Percentiles rank a stretch among this genome's conserved stretches.
phyloP scores from a whole-genome alignment of 2,888 invertebrate genomes.

The Herminia tarsipennalis region DNA sequence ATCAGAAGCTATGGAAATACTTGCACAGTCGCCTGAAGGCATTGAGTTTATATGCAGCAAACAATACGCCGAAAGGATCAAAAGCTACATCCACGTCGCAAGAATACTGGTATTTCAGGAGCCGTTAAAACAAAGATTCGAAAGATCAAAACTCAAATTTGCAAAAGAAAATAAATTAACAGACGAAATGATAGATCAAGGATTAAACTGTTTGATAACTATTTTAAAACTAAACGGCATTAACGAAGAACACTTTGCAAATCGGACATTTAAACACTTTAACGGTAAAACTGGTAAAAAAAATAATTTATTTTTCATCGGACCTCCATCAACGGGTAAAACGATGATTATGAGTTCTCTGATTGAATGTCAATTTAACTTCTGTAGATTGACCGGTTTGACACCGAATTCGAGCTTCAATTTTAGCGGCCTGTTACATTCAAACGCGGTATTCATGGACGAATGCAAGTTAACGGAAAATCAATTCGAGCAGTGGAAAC shows the following conservation, averaged over 20 bases:
- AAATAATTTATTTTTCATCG: slow-evolving; percentile 19
- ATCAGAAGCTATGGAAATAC: too few species aligned
- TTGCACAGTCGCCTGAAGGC: too few species aligned
- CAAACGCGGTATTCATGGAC: slow-evolving; percentile 50
- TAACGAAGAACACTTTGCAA: not conserved
- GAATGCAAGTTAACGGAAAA: slow-evolving; percentile 49
- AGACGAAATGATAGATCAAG: not conserved
- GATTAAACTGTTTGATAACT: not conserved
- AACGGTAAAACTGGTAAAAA: not conserved
- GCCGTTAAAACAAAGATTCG: not conserved
- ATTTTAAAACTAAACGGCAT: not conserved
- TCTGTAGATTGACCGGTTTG: slow-evolving; percentile 36
- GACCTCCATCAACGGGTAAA: slow-evolving; percentile 15
- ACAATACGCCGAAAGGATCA: too few species aligned
- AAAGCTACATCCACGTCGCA: too few species aligned
- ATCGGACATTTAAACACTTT: slow-evolving; percentile 5
- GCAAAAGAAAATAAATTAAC: not conserved
- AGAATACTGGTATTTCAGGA: slow-evolving; percentile 8
- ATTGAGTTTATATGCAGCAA: too few species aligned
- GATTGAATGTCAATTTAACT: slow-evolving; percentile 19
- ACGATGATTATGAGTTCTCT: slow-evolving; percentile 41
- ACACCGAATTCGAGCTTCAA: slow-evolving; percentile 36
- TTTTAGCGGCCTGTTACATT: slow-evolving; percentile 30
- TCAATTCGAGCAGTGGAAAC: slow-evolving; percentile 54
- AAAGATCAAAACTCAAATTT: not conserved